These are phyloP conservation scores for Anguilla megastoma DNA, from an alignment of 2,797 vertebrate species.

Conservation along the genomic window DNA sequence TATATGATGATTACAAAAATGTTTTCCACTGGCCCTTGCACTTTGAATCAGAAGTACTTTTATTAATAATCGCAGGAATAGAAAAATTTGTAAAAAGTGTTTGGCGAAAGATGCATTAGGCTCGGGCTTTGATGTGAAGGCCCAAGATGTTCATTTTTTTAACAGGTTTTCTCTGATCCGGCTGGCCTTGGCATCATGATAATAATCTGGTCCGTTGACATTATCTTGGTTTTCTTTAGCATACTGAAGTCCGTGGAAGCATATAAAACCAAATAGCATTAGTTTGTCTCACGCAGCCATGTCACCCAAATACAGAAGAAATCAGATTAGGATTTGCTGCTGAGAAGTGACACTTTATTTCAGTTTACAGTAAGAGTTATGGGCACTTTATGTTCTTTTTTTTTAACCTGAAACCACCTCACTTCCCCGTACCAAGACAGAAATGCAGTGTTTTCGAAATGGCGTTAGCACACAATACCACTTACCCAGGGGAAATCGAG, in stretches of 20 bases:
- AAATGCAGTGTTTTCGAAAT: neutral
- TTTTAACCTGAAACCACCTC: neutral
- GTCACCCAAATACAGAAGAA: neutral
- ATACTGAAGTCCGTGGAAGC: neutral
- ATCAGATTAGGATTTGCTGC: neutral
- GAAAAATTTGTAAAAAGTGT: neutral
- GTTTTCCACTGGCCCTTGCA: conserved; percentile 18
- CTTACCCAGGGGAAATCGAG: conserved; percentile 11
- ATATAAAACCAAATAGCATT: neutral
- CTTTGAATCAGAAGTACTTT: conserved; percentile 35
- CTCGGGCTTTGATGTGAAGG: neutral
- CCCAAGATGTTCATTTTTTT: neutral
- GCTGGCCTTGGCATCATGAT: neutral
- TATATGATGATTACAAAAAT: neutral
- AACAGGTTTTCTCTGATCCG: neutral
- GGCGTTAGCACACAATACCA: neutral
- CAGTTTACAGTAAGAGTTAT: neutral
- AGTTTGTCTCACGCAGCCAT: neutral
- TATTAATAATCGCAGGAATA: conserved; percentile 15
- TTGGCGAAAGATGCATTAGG: neutral
- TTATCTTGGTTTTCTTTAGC: neutral
- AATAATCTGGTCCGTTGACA: neutral
- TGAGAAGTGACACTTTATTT: neutral
- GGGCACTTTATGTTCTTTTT: neutral
- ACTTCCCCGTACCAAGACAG: neutral